phyloP scores from a whole-genome alignment of 2,113 vertebrate species.

The Neofelis nebulosa region DNA sequence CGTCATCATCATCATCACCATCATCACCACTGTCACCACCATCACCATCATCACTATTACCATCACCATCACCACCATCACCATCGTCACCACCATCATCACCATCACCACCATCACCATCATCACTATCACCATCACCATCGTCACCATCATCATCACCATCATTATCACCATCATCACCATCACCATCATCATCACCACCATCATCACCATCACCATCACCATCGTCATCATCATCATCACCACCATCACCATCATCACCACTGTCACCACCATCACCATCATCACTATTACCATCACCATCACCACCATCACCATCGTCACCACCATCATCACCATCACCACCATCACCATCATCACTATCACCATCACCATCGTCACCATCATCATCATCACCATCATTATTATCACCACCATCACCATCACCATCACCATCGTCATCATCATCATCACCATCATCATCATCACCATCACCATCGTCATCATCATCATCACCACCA shows the following conservation, averaged over 20 bases:
- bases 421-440: accelerated
- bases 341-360: accelerated
- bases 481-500: accelerated
- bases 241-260: accelerated
- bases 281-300: accelerated
- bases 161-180: accelerated
- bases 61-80: accelerated
- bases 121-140: accelerated
- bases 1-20: accelerated
- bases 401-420: accelerated
- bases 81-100: accelerated
- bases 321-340: accelerated
- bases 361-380: accelerated
- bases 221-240: accelerated
- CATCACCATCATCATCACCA: accelerated
- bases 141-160: accelerated
- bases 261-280: accelerated
- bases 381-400: accelerated
- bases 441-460: accelerated
- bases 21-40: accelerated
- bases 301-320: accelerated
- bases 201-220: accelerated
- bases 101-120: accelerated
- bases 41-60: accelerated
- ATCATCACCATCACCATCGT: accelerated